Evolutionary conservation across 2,113 vertebrate genomes (phyloP), one percentile per base, ranked within the genome.

Genomic region (Corythaeola cristata): DNA sequence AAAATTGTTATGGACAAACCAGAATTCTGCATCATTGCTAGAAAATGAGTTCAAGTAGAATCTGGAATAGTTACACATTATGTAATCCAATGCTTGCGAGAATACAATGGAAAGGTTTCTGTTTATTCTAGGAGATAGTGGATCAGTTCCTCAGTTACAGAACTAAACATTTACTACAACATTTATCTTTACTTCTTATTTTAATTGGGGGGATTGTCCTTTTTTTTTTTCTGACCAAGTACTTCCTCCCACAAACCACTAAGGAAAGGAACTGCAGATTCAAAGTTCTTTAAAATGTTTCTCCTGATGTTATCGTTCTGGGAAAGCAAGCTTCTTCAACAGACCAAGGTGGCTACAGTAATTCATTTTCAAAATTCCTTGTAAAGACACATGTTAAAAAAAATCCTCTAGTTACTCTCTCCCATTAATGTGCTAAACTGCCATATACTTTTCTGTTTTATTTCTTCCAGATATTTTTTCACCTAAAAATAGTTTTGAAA

Each of bases 281-380:
- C 90, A 71, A 85, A 79, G 23, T 83, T 73, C 96, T 80, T 66
- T 64, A 95, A 68, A 93, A 88, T 90, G 91, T 92, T 96, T 93
- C 89, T 90, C 94, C 91, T 85, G 91, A 95, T 93, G 88, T 77
- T 97, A 93, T 92, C 91, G 89, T 83, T 95, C 47, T 83, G 82
- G 89, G 76, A 96, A 97, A 93, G 37, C 68, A 64, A 93, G 59
- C 30, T 93, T 82, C 63, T 60, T 91, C 45, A 80, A 78, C 85
- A 88, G 77, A 97, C 85, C 60, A 85, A 89, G 85, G 55, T 47
- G 75, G 82, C 75, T 73, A 60, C 56, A 75, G 30, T 39, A 84
- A 93, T 52, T 85, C 30, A 78, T 60, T 91, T 92, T 82, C 62
- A 94, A 94, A 96, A 75, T 77, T 88, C 56, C 72, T 73, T 92